phyloP scores from a whole-genome alignment of 2,797 vertebrate genomes.

The Characodon lateralis region DNA sequence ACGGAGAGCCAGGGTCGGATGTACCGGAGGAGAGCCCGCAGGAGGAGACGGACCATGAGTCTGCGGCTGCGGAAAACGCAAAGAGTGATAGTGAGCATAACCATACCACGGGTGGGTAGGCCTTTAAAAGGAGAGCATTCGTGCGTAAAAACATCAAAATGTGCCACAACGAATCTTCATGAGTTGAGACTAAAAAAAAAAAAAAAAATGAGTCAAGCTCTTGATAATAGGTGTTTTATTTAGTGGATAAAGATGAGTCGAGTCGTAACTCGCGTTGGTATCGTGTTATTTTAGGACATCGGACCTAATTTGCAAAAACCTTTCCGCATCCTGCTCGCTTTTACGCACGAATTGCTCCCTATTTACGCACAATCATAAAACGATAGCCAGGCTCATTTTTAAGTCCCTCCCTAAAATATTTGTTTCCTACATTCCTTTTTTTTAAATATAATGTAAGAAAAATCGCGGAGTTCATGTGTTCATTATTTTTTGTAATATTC shows the following conservation, averaged over 20 bases:
- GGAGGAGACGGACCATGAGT: constrained; percentile 83
- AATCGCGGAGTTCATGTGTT: too few relatives aligned
- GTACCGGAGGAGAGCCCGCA: constrained; percentile 78
- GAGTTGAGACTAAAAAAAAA: not conserved
- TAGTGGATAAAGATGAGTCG: not conserved
- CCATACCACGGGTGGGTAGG: constrained; percentile 84
- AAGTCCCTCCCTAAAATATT: not conserved
- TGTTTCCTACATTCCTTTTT: not conserved
- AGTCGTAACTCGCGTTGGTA: not conserved
- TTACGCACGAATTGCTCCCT: constrained; percentile 52
- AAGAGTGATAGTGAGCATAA: constrained; percentile 89
- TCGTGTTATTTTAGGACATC: constrained; percentile 6
- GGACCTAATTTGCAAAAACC: constrained; percentile 13
- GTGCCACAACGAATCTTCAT: not conserved
- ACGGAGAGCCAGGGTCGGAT: constrained; percentile 72
- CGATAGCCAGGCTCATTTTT: not conserved
- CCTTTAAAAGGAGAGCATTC: not conserved
- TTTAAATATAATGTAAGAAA: not conserved
- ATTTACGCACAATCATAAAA: constrained; percentile 28
- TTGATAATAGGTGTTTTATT: not conserved
- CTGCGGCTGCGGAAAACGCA: constrained; percentile 80
- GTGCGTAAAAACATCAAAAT: constrained; percentile 1
- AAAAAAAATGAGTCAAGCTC: not conserved
- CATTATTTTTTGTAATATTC: not conserved
- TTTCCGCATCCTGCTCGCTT: constrained; percentile 16